Percentiles rank a stretch among this genome's conserved stretches.
Conservation (phyloP, 2,797 vertebrate species). For the Eurystomus glaucurus region DNA sequence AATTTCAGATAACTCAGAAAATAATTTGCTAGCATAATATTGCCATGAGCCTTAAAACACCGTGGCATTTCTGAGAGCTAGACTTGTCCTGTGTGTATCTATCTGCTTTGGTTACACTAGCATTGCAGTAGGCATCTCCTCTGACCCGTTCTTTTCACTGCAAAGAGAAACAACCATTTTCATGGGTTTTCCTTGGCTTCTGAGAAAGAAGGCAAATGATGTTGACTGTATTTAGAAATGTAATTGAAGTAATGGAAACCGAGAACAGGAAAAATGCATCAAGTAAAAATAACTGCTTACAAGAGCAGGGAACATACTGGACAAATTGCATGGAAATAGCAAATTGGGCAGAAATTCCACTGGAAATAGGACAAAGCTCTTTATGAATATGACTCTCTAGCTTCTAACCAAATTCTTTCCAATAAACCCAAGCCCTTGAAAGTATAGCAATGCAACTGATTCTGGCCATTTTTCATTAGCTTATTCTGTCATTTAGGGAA, state of each 20-base stretch:
- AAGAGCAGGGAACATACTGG: background rate
- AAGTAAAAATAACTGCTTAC: slow-evolving; percentile 36
- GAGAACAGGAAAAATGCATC: slow-evolving; percentile 15
- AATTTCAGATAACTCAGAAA: background rate
- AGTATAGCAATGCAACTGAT: background rate
- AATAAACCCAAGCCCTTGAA: background rate
- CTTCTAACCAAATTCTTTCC: background rate
- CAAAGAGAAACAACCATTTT: background rate
- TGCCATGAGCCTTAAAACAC: background rate
- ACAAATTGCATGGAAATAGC: background rate
- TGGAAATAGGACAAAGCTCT: background rate
- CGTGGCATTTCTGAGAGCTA: background rate
- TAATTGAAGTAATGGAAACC: slow-evolving; percentile 12
- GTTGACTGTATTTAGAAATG: background rate
- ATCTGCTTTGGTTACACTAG: background rate
- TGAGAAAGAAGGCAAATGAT: background rate
- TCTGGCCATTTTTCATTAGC: background rate
- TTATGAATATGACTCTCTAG: background rate
- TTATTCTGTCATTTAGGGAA: background rate
- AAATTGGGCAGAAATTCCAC: background rate
- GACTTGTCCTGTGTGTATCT: background rate
- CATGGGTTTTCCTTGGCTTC: background rate
- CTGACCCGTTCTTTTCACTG: background rate
- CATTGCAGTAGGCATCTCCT: background rate
- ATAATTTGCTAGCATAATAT: background rate